Evolutionary conservation across 1,140 invertebrate genomes (phyloP).

Genomic region (Euwallacea fornicatus): DNA sequence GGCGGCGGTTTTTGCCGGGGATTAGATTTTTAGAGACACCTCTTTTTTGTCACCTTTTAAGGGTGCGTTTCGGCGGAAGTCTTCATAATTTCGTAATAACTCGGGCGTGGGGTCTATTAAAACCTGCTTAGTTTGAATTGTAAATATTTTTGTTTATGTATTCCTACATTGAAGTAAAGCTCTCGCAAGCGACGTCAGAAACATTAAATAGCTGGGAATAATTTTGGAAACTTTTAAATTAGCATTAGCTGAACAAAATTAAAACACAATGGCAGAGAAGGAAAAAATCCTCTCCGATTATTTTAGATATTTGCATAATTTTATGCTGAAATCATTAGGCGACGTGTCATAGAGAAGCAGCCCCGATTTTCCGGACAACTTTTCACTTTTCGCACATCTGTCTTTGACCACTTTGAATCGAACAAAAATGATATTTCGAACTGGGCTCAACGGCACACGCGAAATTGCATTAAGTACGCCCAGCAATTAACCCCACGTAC

Average conservation of each 20-base stretch:
- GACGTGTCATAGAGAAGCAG: constrained; percentile 6
- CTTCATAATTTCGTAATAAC: constrained; percentile 36
- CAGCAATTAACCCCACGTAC: not conserved
- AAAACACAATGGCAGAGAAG: constrained; percentile 38
- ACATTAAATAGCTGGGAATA: constrained; percentile 19
- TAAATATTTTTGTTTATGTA: constrained; percentile 46
- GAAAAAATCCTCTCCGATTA: constrained; percentile 35
- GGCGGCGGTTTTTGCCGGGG: constrained; percentile 45
- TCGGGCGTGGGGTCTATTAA: constrained; percentile 42
- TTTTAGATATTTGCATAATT: constrained; percentile 33
- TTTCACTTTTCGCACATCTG: no score
- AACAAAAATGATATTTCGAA: no score
- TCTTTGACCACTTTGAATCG: no score
- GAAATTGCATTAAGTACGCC: no score
- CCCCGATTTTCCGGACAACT: no score
- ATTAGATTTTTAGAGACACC: constrained; percentile 47
- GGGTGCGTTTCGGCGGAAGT: constrained; percentile 12
- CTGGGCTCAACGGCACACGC: no score
- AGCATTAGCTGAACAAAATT: constrained; percentile 39
- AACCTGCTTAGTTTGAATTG: constrained; percentile 49
- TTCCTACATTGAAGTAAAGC: constrained; percentile 32
- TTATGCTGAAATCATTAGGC: constrained; percentile 21
- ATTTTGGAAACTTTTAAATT: constrained; percentile 42
- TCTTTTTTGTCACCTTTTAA: constrained; percentile 30
- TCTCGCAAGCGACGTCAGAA: constrained; percentile 16